Evolutionary conservation across 1,140 invertebrate genomes (phyloP), one percentile per base, ranked within the genome.

Genomic region (Drosophila sucinea): DNA sequence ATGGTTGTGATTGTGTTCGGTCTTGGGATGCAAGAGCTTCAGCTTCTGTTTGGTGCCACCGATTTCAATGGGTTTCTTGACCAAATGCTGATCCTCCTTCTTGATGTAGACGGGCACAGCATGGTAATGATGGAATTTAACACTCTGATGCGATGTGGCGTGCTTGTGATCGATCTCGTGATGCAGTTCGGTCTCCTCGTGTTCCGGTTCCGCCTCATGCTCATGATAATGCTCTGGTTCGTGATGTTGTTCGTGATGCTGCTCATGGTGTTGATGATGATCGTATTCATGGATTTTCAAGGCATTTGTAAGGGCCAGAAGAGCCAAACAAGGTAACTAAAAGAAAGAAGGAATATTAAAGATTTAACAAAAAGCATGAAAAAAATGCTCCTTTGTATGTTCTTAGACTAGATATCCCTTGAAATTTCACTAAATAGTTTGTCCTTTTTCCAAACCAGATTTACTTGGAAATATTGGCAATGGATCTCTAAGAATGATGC

Each of bases 111-210:
- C 94, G 10, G 94, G 94, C 6, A 95, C 94, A 5, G 94, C 93
- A 73, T 95, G 94, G 89, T 94, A 95, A 73, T 95, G 94, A 78
- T 95, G 94, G 77, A 95, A 94, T 74, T 95, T 94, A 71, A 95
- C 93, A 38, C 94, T 94, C 89, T 95, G 94, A 79, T 94, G 94
- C 25, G 94, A 95, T 71, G 94, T 94, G 25, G 94, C 94, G 75
- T 94, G 94, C 75, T 94, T 94, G 69, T 94, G 94, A 67, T 94
- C 92, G 35, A 94, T 90, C 68, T 94, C 93, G 60, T 94, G 94
- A 73, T 94, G 93, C 81, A 94, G 93, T 55, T 93, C 93, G 41
- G 94, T 93, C 62, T 94, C 93, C 64, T 93, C 93, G 23, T 93
- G 92, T 33, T 93, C 85, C 3, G 81, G 92, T 64, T 93, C 93